Base-by-base conservation (phyloP, 2,888 invertebrate genomes). In the Drosophila infuscata region DNA sequence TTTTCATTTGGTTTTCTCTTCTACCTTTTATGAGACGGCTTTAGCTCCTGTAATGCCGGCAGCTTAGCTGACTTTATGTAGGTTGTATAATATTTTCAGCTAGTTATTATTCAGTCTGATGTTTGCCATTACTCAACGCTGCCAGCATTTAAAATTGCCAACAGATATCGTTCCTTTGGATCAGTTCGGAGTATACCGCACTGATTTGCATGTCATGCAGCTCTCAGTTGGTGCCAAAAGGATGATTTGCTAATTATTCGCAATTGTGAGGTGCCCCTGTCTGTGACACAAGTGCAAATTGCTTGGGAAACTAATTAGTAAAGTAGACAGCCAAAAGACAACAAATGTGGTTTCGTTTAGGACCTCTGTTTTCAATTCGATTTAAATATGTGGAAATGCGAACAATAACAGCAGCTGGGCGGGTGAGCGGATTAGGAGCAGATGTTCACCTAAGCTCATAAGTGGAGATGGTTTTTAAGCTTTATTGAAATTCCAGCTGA, bases 31-130 rank as follows among this genome's bases (percentile, higher is more conserved):
- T 43, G 32, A 33, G 17, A 49, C 52, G 35, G 51, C 57, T 59
- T 70, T 53, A 64, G 35, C 51, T 52, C 56, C 51, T 57, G 66
- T 75, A 75, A 71, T 71, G 56, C 65, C 52, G 20, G 20, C 73
- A 60, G 69, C 74, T 61, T 56, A 59, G 60, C 69, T 56, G 54
- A 56, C 36, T 70, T 56, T 69, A 60, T 60, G 60, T 54, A 43
- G 76, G 48, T 71, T 76, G 56, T 52, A 69, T 48, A 60, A 62
- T 69, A 74, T 77, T 77, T 77, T 77, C 66, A 73, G 74, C 57
- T 61, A 74, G 77, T 78, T 78, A 70, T 78, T 74, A 78, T 74
- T 70, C 79, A 78, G 48, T 64, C 58, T 64, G 54, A 74, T 78
- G 74, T 70, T 68, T 49, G 51, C 25, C 64, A 70, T 78, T 51